Base-by-base conservation (phyloP, 2,888 invertebrate genomes). In the Andrena minutula region DNA sequence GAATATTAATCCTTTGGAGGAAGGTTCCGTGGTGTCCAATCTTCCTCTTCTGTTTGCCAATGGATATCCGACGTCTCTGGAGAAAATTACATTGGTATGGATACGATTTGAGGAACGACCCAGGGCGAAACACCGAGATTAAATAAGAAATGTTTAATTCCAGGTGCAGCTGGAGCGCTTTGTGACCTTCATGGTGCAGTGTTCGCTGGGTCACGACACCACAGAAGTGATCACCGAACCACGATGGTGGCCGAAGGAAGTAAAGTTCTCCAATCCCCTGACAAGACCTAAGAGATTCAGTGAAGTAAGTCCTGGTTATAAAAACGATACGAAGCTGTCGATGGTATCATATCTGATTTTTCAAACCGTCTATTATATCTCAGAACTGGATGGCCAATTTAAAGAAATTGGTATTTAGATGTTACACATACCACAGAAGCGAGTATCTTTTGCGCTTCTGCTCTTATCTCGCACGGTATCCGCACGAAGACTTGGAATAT, bases 171-270 rank as follows among this genome's bases (percentile, higher is more conserved):
- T 97, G 89, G 96, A 97, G 94, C 95, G 95, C 89, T 97, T 97
- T 92, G 96, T 97, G 90, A 96, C 96, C 84, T 97, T 97, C 92
- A 96, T 97, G 96, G 96, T 97, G 87, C 96, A 96, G 92, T 97
- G 96, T 94, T 97, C 97, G 64, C 95, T 96, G 94, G 96, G 96
- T 66, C 96, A 96, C 90, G 95, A 96, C 87, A 95, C 95, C 26
- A 95, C 94, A 47, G 95, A 95, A 89, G 94, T 94, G 49, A 94
- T 93, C 91, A 94, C 89, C 89, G 95, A 96, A 91, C 96, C 96
- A 26, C 95, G 95, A 83, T 97, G 96, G 96, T 97, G 96, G 96
- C 96, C 97, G 8, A 94, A 94, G 88, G 95, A 96, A 92, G 95
- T 96, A 3, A 94, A 94, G 68, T 97, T 96, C 92, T 95, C 95